These are phyloP conservation scores for Sebastes glaucus DNA, from an alignment of 2,797 vertebrate species.

Conservation along the genomic window DNA sequence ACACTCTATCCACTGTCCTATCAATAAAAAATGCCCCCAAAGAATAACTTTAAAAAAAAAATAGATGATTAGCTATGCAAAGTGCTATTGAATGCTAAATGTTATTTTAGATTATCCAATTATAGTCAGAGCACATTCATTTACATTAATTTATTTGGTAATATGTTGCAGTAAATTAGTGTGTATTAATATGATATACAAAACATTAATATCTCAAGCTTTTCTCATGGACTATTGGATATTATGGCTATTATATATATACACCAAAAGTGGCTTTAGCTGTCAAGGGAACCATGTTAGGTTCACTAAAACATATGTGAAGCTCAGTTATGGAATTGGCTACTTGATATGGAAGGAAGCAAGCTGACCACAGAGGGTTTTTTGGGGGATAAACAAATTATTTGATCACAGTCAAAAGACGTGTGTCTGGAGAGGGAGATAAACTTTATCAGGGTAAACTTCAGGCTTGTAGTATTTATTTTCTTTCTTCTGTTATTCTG, in stretches of 20 bases:
- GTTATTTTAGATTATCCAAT: constrained; percentile 6
- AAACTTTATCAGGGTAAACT: not conserved
- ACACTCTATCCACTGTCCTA: too few species aligned
- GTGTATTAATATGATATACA: not conserved
- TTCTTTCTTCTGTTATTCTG: not conserved
- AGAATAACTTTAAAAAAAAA: too few species aligned
- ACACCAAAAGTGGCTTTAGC: not conserved
- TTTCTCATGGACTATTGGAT: not conserved
- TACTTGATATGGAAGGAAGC: not conserved
- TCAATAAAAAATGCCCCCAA: too few species aligned
- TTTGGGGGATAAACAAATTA: not conserved
- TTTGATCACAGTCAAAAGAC: not conserved
- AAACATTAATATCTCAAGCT: not conserved
- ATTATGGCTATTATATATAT: not conserved
- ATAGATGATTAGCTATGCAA: constrained; percentile 6
- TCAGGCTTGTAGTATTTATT: not conserved
- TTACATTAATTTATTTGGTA: not conserved
- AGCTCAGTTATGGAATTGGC: not conserved
- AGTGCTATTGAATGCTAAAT: not conserved
- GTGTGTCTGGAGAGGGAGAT: not conserved
- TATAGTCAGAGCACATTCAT: not conserved
- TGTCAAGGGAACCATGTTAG: not conserved
- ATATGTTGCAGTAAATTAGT: constrained; percentile 3
- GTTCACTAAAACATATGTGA: not conserved
- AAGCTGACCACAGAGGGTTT: too few species aligned